Conservation (phyloP, 2,113 vertebrate species). For the Phycodurus eques region DNA sequence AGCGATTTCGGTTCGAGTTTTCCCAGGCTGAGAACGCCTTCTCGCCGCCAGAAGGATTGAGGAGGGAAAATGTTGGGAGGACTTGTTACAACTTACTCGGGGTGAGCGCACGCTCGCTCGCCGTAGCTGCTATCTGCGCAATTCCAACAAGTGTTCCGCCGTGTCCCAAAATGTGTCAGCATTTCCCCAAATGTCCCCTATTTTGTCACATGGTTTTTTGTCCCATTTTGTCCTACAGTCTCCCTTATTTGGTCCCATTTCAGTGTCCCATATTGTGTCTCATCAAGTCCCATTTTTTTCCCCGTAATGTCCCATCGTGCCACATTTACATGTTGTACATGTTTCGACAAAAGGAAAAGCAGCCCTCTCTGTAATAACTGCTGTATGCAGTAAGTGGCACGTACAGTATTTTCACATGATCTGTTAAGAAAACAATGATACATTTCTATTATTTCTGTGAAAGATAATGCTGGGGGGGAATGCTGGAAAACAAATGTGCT, state of each 20-base stretch:
- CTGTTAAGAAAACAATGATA: background rate
- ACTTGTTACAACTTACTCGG: too few species aligned
- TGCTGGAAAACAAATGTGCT: background rate
- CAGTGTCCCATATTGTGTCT: background rate
- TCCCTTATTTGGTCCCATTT: background rate
- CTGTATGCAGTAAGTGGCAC: too few species aligned
- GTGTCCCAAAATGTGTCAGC: too few species aligned
- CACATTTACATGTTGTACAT: too few species aligned
- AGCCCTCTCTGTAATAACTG: too few species aligned
- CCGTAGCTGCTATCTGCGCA: too few species aligned
- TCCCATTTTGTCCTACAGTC: background rate
- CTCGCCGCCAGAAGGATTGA: background rate
- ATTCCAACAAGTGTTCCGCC: background rate
- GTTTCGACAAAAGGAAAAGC: too few species aligned
- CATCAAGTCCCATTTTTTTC: too few species aligned
- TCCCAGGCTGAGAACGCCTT: background rate
- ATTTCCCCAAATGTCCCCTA: background rate
- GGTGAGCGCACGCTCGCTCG: too few species aligned
- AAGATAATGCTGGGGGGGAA: too few species aligned
- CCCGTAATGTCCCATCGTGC: too few species aligned
- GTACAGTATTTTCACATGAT: background rate
- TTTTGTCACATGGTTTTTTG: background rate
- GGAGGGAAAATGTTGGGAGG: background rate
- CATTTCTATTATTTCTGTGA: conserved; percentile 1
- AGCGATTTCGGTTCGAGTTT: background rate